Base-by-base conservation (phyloP, 2,888 invertebrate species). In the Octonoba sinensis region DNA sequence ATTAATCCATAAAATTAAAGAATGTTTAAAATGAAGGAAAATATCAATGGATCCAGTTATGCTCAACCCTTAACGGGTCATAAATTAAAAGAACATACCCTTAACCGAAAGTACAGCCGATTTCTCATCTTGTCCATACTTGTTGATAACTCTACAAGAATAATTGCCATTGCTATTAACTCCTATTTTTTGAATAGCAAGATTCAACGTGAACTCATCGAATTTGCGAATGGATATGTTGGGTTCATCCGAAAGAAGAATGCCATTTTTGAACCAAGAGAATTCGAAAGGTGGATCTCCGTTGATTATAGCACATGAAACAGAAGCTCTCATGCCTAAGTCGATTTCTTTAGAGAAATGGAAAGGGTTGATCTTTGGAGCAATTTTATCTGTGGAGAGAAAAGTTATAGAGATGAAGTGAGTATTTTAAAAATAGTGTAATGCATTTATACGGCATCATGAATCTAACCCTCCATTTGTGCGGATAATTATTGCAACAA, bases 231-330 rank as follows among this genome's bases (percentile, higher is more conserved):
- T 54, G 13, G 56, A 12, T 4, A 56, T 22, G 18, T n/a, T 20
- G 12, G 16, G n/a, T n/a, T 13, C 6, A 13, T 54, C 64, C 24
- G 51, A 8, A 3, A 74, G 16, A 12, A 15, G 27, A 6, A 15
- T 22, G n/a, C 75, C 78, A 72, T 84, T 67, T 79, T 78, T 84
- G 56, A 51, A 47, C 84, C 84, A 84, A 12, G 54, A 57, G 70
- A 84, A 82, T 16, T 24, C 27, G 16, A 84, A 74, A n/a, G 84
- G 84, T 22, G 66, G 49, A 46, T 72, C 67, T 13, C 84, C 84
- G 51, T 73, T 47, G 0, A 76, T 56, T 1, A 83, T 65, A 3
- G 60, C 44, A 62, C 81, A 83, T 13, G 57, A 27, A 12, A 65
- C 57, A 12, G 24, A 27, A n/a, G 46, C 56, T 24, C 64, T 60